These are phyloP conservation scores for Saturnia pavonia DNA, from an alignment of 2,888 invertebrate species.

Conservation along the genomic window DNA sequence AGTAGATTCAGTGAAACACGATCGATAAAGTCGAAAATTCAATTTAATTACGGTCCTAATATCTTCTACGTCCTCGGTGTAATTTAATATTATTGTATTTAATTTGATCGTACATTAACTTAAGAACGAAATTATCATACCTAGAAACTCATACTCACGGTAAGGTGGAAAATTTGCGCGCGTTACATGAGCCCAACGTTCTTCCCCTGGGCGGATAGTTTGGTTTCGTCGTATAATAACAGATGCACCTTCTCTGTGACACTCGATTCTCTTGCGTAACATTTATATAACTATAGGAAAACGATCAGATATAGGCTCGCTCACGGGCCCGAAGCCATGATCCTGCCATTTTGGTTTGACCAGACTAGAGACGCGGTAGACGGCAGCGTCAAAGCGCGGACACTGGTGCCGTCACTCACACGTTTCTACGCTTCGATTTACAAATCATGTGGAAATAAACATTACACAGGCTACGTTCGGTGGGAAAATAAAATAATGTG, in stretches of 20 bases:
- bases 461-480: conserved; percentile 59
- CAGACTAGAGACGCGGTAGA: conserved; percentile 38
- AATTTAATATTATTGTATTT: conserved; percentile 27
- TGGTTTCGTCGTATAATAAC: conserved; percentile 52
- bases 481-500: conserved; percentile 76
- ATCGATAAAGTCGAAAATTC: conserved; percentile 61
- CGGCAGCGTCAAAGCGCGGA: conserved; percentile 34
- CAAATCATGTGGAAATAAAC: conserved; percentile 49
- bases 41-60: conserved; percentile 35
- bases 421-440: conserved; percentile 28
- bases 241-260: conserved; percentile 61
- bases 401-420: conserved; percentile 25
- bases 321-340: conserved; percentile 51
- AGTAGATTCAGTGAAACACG: conserved; percentile 44
- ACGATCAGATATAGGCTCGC: conserved; percentile 56
- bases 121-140: neutral
- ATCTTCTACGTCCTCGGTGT: conserved; percentile 7
- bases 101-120: conserved; percentile 16
- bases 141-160: conserved; percentile 56
- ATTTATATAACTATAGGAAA: conserved; percentile 69
- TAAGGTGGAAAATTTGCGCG: conserved; percentile 46
- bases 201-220: conserved; percentile 46
- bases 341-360: conserved; percentile 72
- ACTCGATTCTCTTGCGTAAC: conserved; percentile 73
- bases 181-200: conserved; percentile 66